These are phyloP conservation scores for Synergus laeviventris DNA, from an alignment of 2,888 invertebrate species.

Conservation along the genomic window DNA sequence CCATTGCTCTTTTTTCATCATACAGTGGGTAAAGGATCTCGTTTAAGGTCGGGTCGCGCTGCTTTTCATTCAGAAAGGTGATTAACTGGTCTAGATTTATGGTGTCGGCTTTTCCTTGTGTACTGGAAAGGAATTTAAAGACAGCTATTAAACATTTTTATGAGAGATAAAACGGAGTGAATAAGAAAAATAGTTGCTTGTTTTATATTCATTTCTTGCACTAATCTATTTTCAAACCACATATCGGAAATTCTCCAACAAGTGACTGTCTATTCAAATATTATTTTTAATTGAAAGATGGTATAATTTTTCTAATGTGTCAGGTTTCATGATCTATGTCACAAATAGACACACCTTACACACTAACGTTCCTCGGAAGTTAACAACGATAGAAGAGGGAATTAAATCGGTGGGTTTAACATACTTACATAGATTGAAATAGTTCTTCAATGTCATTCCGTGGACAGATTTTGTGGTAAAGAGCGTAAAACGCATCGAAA, in stretches of 20 bases:
- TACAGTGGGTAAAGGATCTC: slow-evolving; percentile 99
- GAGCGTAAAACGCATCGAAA: slow-evolving; percentile 98
- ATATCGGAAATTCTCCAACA: not conserved
- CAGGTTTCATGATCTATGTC: not conserved
- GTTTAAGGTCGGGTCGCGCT: slow-evolving; percentile 97
- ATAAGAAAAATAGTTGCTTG: not conserved
- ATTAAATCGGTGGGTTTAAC: slow-evolving; percentile 7
- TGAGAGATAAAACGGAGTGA: not conserved
- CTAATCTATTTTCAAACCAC: not conserved
- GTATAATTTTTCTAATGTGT: not conserved
- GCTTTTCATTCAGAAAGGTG: slow-evolving; percentile 96
- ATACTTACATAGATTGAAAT: slow-evolving; percentile 94
- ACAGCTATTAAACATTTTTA: not conserved
- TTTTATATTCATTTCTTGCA: not conserved
- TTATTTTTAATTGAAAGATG: not conserved
- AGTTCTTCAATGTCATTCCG: slow-evolving; percentile 99
- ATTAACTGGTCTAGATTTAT: slow-evolving; percentile 93
- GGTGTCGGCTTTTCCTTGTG: slow-evolving; percentile 91
- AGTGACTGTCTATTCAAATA: not conserved
- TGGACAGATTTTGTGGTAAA: slow-evolving; percentile 99
- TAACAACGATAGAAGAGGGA: not conserved
- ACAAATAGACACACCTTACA: not conserved
- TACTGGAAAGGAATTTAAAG: slow-evolving; percentile 78
- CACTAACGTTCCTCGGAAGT: not conserved
- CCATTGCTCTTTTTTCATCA: slow-evolving; percentile 93